These are phyloP conservation scores for Lagorchestes hirsutus DNA, from an alignment of 2,797 vertebrate genomes.

Conservation along the genomic window DNA sequence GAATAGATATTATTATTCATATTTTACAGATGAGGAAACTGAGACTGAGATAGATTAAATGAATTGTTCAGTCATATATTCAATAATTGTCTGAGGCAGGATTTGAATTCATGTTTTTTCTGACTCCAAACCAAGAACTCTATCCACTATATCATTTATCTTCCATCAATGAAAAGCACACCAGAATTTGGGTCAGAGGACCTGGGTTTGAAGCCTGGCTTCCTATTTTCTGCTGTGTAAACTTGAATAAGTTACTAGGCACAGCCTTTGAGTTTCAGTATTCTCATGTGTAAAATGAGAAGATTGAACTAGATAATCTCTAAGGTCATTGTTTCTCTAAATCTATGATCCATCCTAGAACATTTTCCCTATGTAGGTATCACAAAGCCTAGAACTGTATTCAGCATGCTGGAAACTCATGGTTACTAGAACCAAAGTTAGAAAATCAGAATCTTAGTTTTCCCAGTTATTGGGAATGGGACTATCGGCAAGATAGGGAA, in stretches of 20 bases:
- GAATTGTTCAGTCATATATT: neutral
- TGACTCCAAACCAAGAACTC: neutral
- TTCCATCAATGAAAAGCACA: neutral
- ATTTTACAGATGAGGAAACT: neutral
- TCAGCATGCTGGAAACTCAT: too few species aligned
- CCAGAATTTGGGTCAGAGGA: neutral
- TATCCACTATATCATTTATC: too few species aligned
- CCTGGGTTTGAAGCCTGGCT: neutral
- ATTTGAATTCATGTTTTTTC: neutral
- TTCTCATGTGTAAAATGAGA: neutral
- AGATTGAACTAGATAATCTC: constrained; percentile 25
- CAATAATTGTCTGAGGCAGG: neutral
- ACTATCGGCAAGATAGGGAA: too few species aligned
- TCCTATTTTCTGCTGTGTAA: neutral
- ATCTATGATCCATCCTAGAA: neutral
- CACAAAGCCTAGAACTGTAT: too few species aligned
- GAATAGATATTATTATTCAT: neutral
- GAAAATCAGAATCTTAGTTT: too few species aligned
- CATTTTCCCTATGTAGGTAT: too few species aligned
- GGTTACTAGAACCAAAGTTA: too few species aligned
- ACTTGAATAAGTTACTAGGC: neutral
- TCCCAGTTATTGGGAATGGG: too few species aligned
- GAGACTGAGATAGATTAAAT: neutral
- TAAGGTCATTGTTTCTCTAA: constrained; percentile 29
- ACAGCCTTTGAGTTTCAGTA: neutral